Conservation (phyloP, 2,888 invertebrate species). For the Disparrhopalites patrizii region DNA sequence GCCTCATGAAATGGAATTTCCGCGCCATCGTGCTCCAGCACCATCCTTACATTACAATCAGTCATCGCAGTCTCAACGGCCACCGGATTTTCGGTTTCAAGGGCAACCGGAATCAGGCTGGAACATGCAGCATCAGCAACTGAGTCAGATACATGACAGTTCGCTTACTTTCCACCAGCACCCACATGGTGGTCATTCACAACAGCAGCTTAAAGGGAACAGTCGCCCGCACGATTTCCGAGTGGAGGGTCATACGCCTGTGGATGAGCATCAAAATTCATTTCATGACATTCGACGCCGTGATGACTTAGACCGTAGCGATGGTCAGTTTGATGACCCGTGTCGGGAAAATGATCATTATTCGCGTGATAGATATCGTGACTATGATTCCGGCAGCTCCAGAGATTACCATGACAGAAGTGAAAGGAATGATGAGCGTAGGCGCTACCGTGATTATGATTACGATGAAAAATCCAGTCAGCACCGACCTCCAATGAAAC, state of each 20-base stretch:
- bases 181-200: no score
- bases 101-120: not conserved
- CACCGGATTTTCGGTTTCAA: not conserved
- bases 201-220: no score
- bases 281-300: no score
- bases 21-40: not conserved
- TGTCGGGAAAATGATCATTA: no score
- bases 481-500: constrained; percentile 1
- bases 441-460: not conserved
- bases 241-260: no score
- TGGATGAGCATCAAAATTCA: no score
- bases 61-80: not conserved
- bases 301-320: no score
- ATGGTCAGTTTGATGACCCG: constrained; percentile 10
- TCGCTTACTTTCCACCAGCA: no score
- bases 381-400: not conserved
- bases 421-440: constrained; percentile 2
- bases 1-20: not conserved
- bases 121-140: not conserved
- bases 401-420: constrained; percentile 1
- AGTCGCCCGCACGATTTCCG: no score
- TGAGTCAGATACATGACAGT: not conserved
- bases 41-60: not conserved
- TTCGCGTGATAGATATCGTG: not conserved
- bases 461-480: constrained; percentile 1